Conservation (phyloP, 2,888 invertebrate species). For the Oasisia sp. region DNA sequence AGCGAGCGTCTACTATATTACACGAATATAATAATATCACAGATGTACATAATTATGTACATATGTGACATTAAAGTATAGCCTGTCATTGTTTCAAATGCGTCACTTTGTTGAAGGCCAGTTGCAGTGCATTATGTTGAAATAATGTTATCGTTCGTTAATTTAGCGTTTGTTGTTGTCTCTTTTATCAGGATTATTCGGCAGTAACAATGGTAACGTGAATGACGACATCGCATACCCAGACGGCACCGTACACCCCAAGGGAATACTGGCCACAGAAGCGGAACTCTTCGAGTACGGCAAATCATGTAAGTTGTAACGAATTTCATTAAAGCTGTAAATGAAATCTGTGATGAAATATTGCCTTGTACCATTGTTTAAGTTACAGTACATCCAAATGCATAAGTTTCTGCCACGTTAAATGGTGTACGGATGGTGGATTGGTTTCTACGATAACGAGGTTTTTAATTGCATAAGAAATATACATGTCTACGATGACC, state of each 20-base stretch:
- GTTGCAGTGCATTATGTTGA: neutral
- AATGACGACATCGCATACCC: conserved; percentile 41
- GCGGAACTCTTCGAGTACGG: conserved; percentile 23
- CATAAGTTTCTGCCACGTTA: neutral
- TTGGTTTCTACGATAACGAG: neutral
- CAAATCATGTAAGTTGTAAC: conserved; percentile 19
- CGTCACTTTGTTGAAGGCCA: neutral
- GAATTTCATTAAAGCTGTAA: neutral
- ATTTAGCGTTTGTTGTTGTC: neutral
- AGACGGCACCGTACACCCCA: conserved; percentile 35
- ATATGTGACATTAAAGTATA: neutral
- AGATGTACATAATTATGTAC: too few relatives aligned
- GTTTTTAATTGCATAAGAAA: neutral
- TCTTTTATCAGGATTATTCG: conserved; percentile 41
- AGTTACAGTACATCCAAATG: neutral
- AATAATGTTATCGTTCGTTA: neutral
- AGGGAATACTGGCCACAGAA: conserved; percentile 35
- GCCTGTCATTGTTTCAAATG: neutral
- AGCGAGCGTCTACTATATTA: too few relatives aligned
- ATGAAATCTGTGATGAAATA: too few relatives aligned
- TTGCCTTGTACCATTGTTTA: neutral
- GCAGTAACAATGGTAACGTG: conserved; percentile 41
- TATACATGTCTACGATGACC: neutral
- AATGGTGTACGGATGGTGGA: neutral
- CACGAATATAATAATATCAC: too few relatives aligned